Evolutionary conservation across 2,113 vertebrate genomes (phyloP).

Genomic region (Hippocampus guttulatus): DNA sequence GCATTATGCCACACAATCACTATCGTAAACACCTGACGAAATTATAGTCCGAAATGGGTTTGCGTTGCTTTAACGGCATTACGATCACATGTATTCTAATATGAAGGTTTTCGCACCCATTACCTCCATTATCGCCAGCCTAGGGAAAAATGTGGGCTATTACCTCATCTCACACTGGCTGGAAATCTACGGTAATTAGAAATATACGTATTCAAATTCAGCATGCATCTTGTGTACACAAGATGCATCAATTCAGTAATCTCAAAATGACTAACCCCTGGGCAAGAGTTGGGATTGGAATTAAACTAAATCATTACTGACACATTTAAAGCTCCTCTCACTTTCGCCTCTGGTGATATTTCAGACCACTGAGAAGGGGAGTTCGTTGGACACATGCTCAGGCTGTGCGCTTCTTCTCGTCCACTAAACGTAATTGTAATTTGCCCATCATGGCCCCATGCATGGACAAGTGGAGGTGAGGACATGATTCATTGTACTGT

Average conservation of each 20-base stretch:
- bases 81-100: neutral
- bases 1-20: neutral
- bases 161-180: neutral
- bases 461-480: slow-evolving; percentile 6
- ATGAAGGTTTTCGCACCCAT: no score
- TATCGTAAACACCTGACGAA: neutral
- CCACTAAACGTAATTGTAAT: slow-evolving; percentile 38
- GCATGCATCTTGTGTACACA: slow-evolving; percentile 11
- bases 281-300: slow-evolving; percentile 35
- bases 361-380: slow-evolving; percentile 40
- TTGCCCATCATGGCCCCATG: slow-evolving; percentile 35
- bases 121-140: neutral
- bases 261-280: slow-evolving; percentile 35
- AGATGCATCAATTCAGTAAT: slow-evolving; percentile 21
- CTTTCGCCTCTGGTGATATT: slow-evolving; percentile 44
- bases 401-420: slow-evolving; percentile 19
- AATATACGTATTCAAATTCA: slow-evolving; percentile 17
- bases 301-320: slow-evolving; percentile 49
- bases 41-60: neutral
- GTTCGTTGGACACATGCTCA: slow-evolving; percentile 31
- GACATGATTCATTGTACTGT: slow-evolving; percentile 21
- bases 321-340: slow-evolving; percentile 45
- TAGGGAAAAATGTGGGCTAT: no score
- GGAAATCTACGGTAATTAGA: slow-evolving; percentile 20
- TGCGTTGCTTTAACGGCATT: no score